phyloP scores from a whole-genome alignment of 2,113 vertebrate genomes.

The Elgaria multicarinata region DNA sequence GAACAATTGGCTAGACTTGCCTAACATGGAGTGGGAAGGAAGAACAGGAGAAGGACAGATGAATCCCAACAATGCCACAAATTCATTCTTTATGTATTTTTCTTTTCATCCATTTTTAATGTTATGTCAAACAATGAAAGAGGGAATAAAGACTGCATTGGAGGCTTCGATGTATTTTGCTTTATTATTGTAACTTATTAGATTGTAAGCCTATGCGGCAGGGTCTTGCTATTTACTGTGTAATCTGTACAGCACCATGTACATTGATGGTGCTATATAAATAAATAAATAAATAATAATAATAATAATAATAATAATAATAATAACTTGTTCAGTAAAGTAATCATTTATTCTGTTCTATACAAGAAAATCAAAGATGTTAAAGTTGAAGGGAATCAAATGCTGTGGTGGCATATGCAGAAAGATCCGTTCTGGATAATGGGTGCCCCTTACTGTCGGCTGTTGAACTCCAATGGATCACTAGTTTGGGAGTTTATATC shows the following conservation, averaged over 20 bases:
- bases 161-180: constrained; percentile 73
- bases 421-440: not conserved
- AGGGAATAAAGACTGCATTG: constrained; percentile 74
- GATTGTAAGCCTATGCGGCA: no score
- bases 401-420: constrained; percentile 63
- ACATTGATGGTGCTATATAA: no score
- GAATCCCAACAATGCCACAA: constrained; percentile 77
- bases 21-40: constrained; percentile 59
- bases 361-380: constrained; percentile 79
- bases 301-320: no score
- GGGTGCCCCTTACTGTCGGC: constrained; percentile 18
- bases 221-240: no score
- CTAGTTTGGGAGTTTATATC: not conserved
- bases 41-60: constrained; percentile 69
- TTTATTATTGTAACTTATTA: no score
- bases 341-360: constrained; percentile 79
- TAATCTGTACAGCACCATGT: no score
- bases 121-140: constrained; percentile 66
- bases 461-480: constrained; percentile 40
- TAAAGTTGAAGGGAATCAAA: constrained; percentile 68
- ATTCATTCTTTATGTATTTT: constrained; percentile 77
- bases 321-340: constrained; percentile 78
- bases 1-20: constrained; percentile 60
- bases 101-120: constrained; percentile 81
- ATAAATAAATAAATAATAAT: no score